Percentiles rank a stretch among this genome's conserved stretches.
Conservation (phyloP, 1,140 invertebrate genomes). For the Pseudobourletiella spinata region DNA sequence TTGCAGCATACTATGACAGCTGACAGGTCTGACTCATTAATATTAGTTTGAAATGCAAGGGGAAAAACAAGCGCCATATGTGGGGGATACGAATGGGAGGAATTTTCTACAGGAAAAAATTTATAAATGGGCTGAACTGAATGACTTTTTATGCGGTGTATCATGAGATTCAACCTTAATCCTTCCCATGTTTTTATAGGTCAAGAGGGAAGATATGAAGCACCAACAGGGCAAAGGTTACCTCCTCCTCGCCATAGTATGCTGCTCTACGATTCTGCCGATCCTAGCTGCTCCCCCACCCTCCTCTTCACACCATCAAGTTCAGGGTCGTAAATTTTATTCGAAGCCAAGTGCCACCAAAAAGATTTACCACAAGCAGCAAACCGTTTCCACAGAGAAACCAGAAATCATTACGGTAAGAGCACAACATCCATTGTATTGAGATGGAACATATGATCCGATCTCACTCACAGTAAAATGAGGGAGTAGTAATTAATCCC, state of each 20-base stretch:
- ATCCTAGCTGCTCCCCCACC: conserved; percentile 24
- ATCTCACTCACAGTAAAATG: no score
- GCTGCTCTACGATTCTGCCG: conserved; percentile 25
- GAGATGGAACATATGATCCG: neutral
- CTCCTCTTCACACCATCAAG: conserved; percentile 9
- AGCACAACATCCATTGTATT: neutral
- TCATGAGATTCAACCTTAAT: no score
- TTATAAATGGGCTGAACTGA: no score
- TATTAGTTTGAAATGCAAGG: no score
- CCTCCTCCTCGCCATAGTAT: conserved; percentile 30
- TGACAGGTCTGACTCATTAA: no score
- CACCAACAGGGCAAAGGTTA: conserved; percentile 26
- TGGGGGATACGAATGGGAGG: no score
- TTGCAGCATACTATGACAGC: no score
- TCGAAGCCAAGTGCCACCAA: conserved; percentile 39
- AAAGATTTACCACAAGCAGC: conserved; percentile 36
- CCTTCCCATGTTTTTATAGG: no score
- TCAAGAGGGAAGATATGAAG: no score
- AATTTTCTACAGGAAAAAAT: no score
- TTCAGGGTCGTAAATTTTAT: conserved; percentile 37
- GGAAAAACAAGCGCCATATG: no score
- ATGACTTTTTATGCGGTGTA: no score
- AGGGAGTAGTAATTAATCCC: neutral
- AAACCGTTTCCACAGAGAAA: neutral
- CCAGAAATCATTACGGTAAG: neutral